A percentile compares a stretch with the other conserved stretches of the same genome.
Conservation (phyloP, 2,797 vertebrate genomes). For the Gorsachius magnificus region DNA sequence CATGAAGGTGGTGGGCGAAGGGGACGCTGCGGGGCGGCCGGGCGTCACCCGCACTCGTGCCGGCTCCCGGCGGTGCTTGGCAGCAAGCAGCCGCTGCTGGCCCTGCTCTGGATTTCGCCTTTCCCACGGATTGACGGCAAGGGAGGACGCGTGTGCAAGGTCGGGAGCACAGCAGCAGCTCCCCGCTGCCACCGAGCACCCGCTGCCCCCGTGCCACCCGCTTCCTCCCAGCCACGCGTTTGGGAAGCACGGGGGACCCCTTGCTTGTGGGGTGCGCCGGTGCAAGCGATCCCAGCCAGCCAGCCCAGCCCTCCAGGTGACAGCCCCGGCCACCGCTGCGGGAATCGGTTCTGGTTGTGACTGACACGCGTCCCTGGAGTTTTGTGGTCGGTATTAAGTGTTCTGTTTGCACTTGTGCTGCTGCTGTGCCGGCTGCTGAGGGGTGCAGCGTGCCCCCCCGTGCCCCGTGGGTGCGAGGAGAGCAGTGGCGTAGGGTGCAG, state of each 20-base stretch:
- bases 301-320: neutral
- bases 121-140: neutral
- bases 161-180: neutral
- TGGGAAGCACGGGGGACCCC: neutral
- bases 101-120: neutral
- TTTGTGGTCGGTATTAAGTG: rapidly evolving
- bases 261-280: neutral
- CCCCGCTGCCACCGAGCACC: neutral
- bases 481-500: neutral
- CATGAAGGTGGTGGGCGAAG: neutral
- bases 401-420: neutral
- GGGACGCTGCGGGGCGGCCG: rapidly evolving
- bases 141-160: neutral
- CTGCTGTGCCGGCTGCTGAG: neutral
- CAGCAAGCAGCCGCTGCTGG: neutral
- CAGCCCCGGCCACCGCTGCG: rapidly evolving
- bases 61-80: neutral
- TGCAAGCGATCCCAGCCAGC: no score
- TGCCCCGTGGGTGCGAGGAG: rapidly evolving
- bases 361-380: neutral
- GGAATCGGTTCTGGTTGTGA: no score
- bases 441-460: neutral
- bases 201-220: neutral
- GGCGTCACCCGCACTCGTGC: neutral
- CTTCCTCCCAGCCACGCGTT: neutral